phyloP scores from a whole-genome alignment of 1,140 invertebrate species.

The Cyrtorhinus lividipennis region DNA sequence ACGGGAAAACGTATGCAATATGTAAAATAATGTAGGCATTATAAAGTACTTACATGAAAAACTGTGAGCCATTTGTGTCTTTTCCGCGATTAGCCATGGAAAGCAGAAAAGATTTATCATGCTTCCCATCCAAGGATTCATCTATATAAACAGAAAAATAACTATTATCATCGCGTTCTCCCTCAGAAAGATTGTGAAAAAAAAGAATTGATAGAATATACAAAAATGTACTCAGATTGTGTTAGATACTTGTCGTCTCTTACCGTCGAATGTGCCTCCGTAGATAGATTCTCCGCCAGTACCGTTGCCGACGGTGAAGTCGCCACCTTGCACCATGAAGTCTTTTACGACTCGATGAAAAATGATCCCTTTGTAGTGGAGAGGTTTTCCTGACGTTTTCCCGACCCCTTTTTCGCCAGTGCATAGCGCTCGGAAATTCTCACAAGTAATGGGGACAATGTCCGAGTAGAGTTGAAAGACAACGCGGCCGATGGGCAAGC shows the following conservation, averaged over 20 bases:
- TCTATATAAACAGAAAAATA: conserved; percentile 41
- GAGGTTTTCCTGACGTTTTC: conserved; percentile 48
- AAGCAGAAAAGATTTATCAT: conserved; percentile 70
- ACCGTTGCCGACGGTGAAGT: conserved; percentile 78
- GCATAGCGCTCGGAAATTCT: conserved; percentile 85
- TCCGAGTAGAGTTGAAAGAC: conserved; percentile 90
- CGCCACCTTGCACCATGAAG: conserved; percentile 81
- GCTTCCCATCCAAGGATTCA: conserved; percentile 81
- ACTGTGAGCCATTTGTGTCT: conserved; percentile 96
- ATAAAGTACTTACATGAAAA: conserved; percentile 90
- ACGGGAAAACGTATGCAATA: too few relatives aligned
- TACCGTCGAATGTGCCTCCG: conserved; percentile 75
- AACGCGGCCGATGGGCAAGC: conserved; percentile 69
- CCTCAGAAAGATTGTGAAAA: background rate
- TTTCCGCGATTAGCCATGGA: conserved; percentile 96
- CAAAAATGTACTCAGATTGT: too few relatives aligned
- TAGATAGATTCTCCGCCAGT: conserved; percentile 85
- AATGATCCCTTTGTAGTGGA: conserved; percentile 56
- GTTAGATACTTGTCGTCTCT: too few relatives aligned
- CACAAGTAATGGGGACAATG: conserved; percentile 81
- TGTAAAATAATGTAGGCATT: too few relatives aligned
- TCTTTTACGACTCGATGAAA: conserved; percentile 88
- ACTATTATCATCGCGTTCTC: background rate
- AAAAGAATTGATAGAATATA: conserved; percentile 13
- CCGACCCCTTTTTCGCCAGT: conserved; percentile 75